These are phyloP conservation scores for Coilia nasus DNA, from an alignment of 2,797 vertebrate species.

Conservation along the genomic window DNA sequence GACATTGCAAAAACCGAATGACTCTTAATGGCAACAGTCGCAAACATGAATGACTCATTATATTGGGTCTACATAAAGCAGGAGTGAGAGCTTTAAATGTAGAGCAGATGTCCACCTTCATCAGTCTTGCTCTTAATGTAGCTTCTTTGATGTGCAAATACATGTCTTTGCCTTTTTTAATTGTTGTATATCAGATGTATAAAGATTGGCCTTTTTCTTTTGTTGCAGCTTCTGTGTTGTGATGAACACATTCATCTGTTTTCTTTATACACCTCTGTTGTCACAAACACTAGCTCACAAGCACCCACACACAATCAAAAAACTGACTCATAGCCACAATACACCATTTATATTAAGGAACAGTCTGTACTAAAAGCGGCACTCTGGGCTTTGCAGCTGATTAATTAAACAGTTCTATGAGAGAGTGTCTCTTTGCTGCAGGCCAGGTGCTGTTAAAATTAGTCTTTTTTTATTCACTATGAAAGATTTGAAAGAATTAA, in stretches of 20 bases:
- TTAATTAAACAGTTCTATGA: neutral
- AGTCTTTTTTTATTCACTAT: neutral
- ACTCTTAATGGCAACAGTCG: no score
- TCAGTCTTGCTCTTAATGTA: slow-evolving; percentile 16
- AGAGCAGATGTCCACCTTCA: neutral
- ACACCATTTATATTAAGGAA: slow-evolving; percentile 12
- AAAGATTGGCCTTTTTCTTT: slow-evolving; percentile 3
- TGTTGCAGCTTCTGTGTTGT: neutral
- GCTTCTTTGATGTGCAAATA: slow-evolving; percentile 22
- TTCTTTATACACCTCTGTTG: slow-evolving; percentile 1
- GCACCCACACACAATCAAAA: neutral
- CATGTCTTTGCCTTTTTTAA: neutral
- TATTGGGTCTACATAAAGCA: neutral
- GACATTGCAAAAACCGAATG: no score
- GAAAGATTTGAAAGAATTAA: neutral
- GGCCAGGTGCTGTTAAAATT: neutral
- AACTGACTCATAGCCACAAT: neutral
- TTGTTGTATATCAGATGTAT: neutral
- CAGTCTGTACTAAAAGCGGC: neutral
- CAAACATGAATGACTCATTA: no score
- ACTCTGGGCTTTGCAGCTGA: neutral
- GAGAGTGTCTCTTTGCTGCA: neutral
- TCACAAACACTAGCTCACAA: neutral
- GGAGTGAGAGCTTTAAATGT: neutral
- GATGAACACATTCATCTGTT: neutral